Conservation (phyloP, 2,797 vertebrate species). For the Clarias fuscus region DNA sequence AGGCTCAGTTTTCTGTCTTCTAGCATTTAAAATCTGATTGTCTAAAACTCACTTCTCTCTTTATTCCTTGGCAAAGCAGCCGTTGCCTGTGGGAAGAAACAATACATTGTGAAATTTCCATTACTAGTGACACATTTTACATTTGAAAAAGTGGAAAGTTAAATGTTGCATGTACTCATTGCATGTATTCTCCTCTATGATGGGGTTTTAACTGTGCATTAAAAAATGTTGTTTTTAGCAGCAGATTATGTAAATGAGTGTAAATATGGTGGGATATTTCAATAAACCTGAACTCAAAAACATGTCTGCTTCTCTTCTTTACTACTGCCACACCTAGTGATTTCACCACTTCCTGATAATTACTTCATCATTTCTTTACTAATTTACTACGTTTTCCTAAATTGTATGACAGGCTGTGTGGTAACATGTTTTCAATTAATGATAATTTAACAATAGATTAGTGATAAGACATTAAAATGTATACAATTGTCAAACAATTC, state of each 20-base stretch:
- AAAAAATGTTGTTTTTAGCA: too few relatives aligned
- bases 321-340: not conserved
- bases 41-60: not conserved
- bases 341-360: not conserved
- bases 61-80: accelerated
- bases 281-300: too few relatives aligned
- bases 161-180: too few relatives aligned
- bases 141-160: not conserved
- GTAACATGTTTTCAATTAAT: not conserved
- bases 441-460: not conserved
- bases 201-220: too few relatives aligned
- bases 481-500: not conserved
- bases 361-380: not conserved
- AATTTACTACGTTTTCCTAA: not conserved
- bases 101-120: not conserved
- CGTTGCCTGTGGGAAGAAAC: not conserved
- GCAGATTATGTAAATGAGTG: too few relatives aligned
- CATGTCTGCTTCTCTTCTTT: too few relatives aligned
- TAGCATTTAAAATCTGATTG: not conserved
- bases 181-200: too few relatives aligned
- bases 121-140: not conserved
- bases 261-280: too few relatives aligned
- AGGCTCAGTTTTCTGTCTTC: not conserved
- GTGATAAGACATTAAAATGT: not conserved
- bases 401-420: not conserved